These are phyloP conservation scores for Caenorhabditis tropicalis DNA, from an alignment of 1,140 invertebrate species.

Conservation along the genomic window DNA sequence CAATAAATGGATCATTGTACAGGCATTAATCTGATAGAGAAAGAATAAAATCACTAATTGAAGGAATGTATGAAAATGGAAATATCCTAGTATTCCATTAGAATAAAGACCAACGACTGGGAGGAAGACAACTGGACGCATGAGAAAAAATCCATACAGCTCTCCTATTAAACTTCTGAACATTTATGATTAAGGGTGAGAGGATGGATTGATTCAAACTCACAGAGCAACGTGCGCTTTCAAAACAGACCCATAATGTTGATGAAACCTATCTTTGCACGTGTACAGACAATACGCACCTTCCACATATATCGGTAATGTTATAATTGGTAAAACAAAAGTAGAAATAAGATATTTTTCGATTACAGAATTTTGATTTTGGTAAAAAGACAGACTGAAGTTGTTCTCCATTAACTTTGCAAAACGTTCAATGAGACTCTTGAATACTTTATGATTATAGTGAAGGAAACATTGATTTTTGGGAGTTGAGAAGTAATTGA, in stretches of 20 bases:
- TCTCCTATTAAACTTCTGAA: background rate
- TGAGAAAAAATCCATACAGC: background rate
- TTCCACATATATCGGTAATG: background rate
- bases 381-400: background rate
- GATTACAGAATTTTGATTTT: background rate
- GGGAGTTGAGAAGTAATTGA: background rate
- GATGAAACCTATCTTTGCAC: background rate
- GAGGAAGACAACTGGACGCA: background rate
- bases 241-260: background rate
- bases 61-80: background rate
- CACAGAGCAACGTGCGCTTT: background rate
- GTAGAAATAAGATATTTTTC: background rate
- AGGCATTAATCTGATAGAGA: background rate
- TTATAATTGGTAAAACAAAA: background rate
- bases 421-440: background rate
- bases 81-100: background rate
- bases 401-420: background rate
- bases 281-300: background rate
- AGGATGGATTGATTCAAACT: background rate
- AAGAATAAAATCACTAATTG: background rate
- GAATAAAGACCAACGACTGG: background rate
- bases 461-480: background rate
- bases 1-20: conserved; percentile 21
- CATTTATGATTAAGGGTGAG: background rate
- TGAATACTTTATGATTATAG: background rate